Conservation (phyloP, 2,113 vertebrate species). For the Odontophorus gujanensis region DNA sequence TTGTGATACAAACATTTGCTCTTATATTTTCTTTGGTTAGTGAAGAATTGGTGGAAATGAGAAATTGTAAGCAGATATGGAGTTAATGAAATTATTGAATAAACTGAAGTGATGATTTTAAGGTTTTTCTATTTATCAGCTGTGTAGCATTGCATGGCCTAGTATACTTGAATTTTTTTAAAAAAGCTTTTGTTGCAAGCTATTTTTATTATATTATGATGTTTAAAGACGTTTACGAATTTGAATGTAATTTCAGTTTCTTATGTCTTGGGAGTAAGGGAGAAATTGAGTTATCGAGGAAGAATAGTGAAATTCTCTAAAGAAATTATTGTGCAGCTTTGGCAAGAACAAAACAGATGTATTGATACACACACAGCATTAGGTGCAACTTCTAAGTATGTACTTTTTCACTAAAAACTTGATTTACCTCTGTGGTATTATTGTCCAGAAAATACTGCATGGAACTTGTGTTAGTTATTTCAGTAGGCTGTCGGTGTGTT, state of each 20-base stretch:
- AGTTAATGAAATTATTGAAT: background rate
- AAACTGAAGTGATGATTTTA: background rate
- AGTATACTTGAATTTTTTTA: background rate
- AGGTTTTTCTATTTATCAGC: background rate
- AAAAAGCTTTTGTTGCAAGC: background rate
- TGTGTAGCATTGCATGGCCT: background rate
- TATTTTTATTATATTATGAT: background rate
- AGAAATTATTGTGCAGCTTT: background rate
- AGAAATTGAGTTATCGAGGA: background rate
- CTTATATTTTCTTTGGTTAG: background rate
- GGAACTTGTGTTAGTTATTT: background rate
- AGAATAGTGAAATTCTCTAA: background rate
- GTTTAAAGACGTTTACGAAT: background rate
- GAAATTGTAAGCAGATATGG: background rate
- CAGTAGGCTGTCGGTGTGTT: background rate
- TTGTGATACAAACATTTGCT: background rate
- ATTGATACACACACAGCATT: background rate
- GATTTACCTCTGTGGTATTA: background rate
- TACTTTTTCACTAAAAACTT: background rate
- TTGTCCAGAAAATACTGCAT: background rate
- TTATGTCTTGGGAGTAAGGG: background rate
- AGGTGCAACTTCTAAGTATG: background rate
- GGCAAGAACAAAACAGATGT: background rate
- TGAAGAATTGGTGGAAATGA: background rate
- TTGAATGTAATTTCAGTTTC: background rate